Evolutionary conservation across 2,797 vertebrate species (phyloP), one percentile per base, ranked within the genome.

Genomic region (Carduelis carduelis): DNA sequence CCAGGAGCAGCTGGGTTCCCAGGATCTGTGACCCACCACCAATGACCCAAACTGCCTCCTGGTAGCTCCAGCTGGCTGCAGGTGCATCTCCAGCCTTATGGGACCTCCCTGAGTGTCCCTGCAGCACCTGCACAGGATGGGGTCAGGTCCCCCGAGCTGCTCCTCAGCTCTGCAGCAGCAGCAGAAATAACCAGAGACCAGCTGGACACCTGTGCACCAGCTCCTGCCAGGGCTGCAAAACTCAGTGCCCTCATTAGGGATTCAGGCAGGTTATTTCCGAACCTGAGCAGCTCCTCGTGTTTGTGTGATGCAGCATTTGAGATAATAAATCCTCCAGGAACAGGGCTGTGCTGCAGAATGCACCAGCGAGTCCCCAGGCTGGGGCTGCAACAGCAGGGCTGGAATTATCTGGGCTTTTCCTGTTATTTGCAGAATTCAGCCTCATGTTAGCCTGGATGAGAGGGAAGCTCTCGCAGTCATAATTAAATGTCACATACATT

Each of bases 401-500:
- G 21, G 52, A 46, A 24, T 81, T 47, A 37, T 19, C 44, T 52
- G 16, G 11, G 22, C 34, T 91, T 81, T 85, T 20, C 52, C 49
- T 85, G 60, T 77, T 70, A 37, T 74, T 95, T 94, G 71, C 76
- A 83, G 83, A 88, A 80, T 68, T 83, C 68, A 70, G 68, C 47
- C 87, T 96, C 75, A 18, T 27, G 82, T 74, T 94, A 47, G 24
- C 79, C 71, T 4, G 39, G 50, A 63, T 83, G 83, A 78, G 85
- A 77, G 60, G 61, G 87, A 60, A 81, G 76, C 88, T 89, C 60
- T 88, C 13, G 72, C 76, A 77, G 37, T 8, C 93, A 8, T 91
- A 85, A 94, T 95, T 83, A 96, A 96, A 94, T 89, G 91, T 94
- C 91, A 87, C 82, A 85, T 81, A n/a, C 66, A 56, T 87, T 91